These are phyloP conservation scores for Lypha dubia DNA, from an alignment of 2,888 invertebrate species.

Conservation along the genomic window DNA sequence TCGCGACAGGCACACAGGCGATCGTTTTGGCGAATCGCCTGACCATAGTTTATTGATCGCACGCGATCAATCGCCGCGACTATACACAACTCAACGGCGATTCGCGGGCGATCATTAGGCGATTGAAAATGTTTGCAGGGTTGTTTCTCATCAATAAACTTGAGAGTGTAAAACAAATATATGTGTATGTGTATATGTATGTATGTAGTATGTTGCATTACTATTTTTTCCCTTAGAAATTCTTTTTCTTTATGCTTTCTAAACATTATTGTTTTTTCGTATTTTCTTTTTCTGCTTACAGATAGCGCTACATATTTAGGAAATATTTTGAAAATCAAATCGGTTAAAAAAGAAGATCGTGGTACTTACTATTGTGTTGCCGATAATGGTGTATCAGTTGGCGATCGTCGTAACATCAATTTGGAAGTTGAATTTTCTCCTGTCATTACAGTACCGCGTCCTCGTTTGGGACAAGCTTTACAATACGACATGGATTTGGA, in stretches of 20 bases:
- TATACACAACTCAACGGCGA: too few relatives aligned
- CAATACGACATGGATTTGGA: slow-evolving; percentile 97
- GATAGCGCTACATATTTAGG: slow-evolving; percentile 86
- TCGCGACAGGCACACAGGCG: too few relatives aligned
- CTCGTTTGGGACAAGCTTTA: slow-evolving; percentile 92
- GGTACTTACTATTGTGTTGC: slow-evolving; percentile 97
- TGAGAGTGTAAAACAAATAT: too few relatives aligned
- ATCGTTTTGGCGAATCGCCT: too few relatives aligned
- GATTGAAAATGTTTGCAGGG: too few relatives aligned
- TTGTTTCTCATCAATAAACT: too few relatives aligned
- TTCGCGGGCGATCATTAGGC: too few relatives aligned
- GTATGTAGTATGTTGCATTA: too few relatives aligned
- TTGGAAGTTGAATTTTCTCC: slow-evolving; percentile 96
- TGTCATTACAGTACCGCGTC: slow-evolving; percentile 92
- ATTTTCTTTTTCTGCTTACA: slow-evolving; percentile 74
- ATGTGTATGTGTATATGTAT: too few relatives aligned
- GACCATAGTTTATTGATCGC: too few relatives aligned
- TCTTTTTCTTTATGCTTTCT: neutral
- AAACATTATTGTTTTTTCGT: neutral
- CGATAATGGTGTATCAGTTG: slow-evolving; percentile 94
- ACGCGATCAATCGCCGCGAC: too few relatives aligned
- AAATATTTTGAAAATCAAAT: slow-evolving; percentile 89
- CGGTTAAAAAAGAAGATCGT: slow-evolving; percentile 93
- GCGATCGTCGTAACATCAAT: slow-evolving; percentile 92
- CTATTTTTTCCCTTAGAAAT: neutral